Evolutionary conservation across 2,113 vertebrate species (phyloP), one percentile per base, ranked within the genome.

Genomic region (Syngnathoides biaculeatus): DNA sequence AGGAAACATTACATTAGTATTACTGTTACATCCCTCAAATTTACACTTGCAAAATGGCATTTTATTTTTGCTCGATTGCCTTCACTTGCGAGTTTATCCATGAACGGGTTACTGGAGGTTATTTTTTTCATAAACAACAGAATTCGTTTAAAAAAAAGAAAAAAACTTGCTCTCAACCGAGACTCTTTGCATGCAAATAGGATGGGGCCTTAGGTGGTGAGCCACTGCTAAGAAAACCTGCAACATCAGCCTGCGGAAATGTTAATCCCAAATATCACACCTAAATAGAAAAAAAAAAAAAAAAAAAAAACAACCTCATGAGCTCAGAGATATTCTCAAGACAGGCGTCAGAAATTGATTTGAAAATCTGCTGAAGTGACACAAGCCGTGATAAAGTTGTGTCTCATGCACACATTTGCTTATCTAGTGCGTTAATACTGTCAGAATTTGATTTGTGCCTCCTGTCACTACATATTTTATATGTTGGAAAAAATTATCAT

Each of bases 141-240:
- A 62, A 11, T 70, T 64, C 43, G 50, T 27, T 53, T 1, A 35
- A 35, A 35, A 35, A 35, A 1, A 35, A 35, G 45, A 14, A 50
- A 52, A 71, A 26, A 19, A 55, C 39, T n/a, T 7, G 20, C 24
- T 35, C 10, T 52, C 45, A 14, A 43, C 24, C 7, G 15, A 26
- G 42, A 7, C 53, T 19, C 69, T 65, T 30, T 43, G n/a, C n/a
- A 64, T 64, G 61, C 70, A 72, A 72, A 57, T 59, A 48, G 17
- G 13, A 59, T n/a, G 13, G 11, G 12, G 13, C 57, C 6, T 22
- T 8, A n/a, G n/a, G 42, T 13, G 43, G 24, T 26, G 26, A 58
- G 52, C 39, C 38, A 39, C 20, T 22, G 20, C 2, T 62, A 17
- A 8, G 24, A 64, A 24, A 30, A 64, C 10, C 43, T 15, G 62